Evolutionary conservation across 2,797 vertebrate species (phyloP), one percentile per base, ranked within the genome.

Genomic region (Cossypha heuglini): DNA sequence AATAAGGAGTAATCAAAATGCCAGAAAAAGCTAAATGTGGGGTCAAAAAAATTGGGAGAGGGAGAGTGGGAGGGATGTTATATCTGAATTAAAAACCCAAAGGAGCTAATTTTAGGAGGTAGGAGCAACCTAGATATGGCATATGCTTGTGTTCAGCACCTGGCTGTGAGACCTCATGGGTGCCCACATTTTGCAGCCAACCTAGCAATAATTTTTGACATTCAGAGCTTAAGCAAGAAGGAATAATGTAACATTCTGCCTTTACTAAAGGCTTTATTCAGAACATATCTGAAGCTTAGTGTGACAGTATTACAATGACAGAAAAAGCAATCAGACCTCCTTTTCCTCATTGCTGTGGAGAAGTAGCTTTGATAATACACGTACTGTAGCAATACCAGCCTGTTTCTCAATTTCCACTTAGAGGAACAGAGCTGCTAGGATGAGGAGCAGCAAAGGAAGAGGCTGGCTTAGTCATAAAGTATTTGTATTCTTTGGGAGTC

Each of bases 391-490:
- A 69, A 46, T 69, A 87, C 19, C 71, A 79, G 63, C 59, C 68
- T 77, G 8, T 71, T 87, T 55, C 52, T 61, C 38, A 22, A 0
- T 33, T 89, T 77, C 71, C 25, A 19, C 49, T 71, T 85, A 48
- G 10, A 73, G 52, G 25, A 91, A 28, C 33, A 91, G 73, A 93
- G 43, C 58, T 84, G 24, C 73, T 73, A 31, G 21, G 43, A 66
- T 73, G 42, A 78, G 85, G 43, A 90, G 46, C 29, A 46, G 91
- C 66, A 78, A 69, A 84, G 78, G 89, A 96, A 75, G 76, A 84
- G 38, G 11, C 38, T 94, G 76, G 51, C 74, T 91, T 95, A 93
- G 82, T 94, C 90, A 88, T 93, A 66, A 88, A 94, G 76, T 78
- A 42, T 93, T 93, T 93, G 85, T 81, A 57, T 94, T 93, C 85